phyloP scores from a whole-genome alignment of 2,797 vertebrate species.

The Danio aesculapii region DNA sequence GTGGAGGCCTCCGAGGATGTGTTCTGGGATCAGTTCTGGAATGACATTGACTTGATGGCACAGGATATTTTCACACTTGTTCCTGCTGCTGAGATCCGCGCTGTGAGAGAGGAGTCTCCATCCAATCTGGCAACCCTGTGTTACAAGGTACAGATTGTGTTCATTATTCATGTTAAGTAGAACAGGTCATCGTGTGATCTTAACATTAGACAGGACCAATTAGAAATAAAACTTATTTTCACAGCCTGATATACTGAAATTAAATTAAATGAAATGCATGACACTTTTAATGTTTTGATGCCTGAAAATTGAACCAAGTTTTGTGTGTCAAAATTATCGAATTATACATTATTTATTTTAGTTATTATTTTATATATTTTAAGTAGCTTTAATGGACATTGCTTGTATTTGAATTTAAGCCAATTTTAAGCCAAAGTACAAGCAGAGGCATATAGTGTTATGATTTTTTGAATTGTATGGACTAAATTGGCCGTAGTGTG shows the following conservation, averaged over 20 bases:
- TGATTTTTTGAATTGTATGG: too few relatives aligned
- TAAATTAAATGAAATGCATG: too few relatives aligned
- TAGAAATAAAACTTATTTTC: background rate
- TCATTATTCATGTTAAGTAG: background rate
- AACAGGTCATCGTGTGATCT: background rate
- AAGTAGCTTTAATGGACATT: too few relatives aligned
- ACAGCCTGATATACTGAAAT: too few relatives aligned
- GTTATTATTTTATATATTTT: too few relatives aligned
- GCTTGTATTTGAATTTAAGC: background rate
- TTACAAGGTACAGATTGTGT: slow-evolving; percentile 86
- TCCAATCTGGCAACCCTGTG: slow-evolving; percentile 97
- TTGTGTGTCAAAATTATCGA: too few relatives aligned
- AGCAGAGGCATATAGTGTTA: too few relatives aligned
- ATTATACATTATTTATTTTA: too few relatives aligned
- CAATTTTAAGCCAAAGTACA: too few relatives aligned
- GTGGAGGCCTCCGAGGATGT: slow-evolving; percentile 97
- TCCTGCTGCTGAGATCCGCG: slow-evolving; percentile 96
- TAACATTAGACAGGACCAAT: background rate
- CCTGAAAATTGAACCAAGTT: too few relatives aligned
- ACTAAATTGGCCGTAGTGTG: too few relatives aligned
- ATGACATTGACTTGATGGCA: slow-evolving; percentile 91
- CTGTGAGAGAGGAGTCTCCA: slow-evolving; percentile 95
- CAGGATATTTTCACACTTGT: slow-evolving; percentile 98
- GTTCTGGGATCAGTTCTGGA: slow-evolving; percentile 99
- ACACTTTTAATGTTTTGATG: too few relatives aligned